Evolutionary conservation across 2,797 vertebrate species (phyloP).

Genomic region (Falco concolor): DNA sequence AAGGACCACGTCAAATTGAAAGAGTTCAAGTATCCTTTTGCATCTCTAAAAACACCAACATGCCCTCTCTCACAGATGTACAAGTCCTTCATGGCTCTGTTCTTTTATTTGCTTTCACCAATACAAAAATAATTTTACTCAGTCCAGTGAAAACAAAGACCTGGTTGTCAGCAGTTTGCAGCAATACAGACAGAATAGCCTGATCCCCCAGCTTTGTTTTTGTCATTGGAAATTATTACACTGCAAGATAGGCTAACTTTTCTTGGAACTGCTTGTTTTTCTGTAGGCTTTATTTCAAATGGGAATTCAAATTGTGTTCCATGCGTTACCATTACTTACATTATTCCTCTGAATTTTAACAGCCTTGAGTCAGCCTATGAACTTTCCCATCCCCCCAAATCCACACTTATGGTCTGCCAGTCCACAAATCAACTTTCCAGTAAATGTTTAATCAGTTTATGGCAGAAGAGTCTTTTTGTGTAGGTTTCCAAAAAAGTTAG

Average conservation of each 20-base stretch:
- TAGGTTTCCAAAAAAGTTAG: neutral
- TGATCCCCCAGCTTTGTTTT: neutral
- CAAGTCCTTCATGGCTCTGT: neutral
- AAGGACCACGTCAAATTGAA: neutral
- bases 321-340: neutral
- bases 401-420: neutral
- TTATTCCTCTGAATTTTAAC: slow-evolving; percentile 1
- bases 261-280: neutral
- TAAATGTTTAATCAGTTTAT: slow-evolving; percentile 4
- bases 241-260: neutral
- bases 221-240: neutral
- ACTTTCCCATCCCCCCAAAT: neutral
- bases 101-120: neutral
- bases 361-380: neutral
- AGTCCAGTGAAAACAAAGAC: neutral
- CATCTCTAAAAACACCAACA: neutral
- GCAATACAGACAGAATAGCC: neutral
- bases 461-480: neutral
- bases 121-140: neutral
- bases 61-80: neutral
- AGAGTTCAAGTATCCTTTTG: neutral
- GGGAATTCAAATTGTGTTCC: neutral
- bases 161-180: neutral
- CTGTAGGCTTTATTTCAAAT: neutral
- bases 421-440: neutral